These are phyloP conservation scores for Tinamus guttatus DNA, from an alignment of 2,113 vertebrate genomes.

Conservation along the genomic window DNA sequence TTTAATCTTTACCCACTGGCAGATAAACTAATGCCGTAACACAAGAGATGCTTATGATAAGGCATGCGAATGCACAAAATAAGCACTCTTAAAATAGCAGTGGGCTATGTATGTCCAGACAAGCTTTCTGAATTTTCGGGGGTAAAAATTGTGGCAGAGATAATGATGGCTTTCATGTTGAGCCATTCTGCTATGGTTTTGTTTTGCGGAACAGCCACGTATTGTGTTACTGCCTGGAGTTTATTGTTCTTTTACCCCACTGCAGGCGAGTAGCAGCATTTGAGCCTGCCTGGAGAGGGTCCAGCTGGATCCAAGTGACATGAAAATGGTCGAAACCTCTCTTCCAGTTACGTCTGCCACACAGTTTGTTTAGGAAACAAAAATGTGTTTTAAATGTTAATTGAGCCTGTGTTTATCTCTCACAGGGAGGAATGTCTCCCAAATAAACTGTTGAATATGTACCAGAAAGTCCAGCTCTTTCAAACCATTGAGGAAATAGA, in stretches of 20 bases:
- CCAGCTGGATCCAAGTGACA: slow-evolving; percentile 67
- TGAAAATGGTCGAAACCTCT: slow-evolving; percentile 33
- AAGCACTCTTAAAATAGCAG: neutral
- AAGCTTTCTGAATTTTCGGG: neutral
- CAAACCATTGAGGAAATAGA: neutral
- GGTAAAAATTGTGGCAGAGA: neutral
- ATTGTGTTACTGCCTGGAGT: slow-evolving; percentile 58
- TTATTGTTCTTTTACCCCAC: slow-evolving; percentile 72
- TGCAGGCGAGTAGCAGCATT: slow-evolving; percentile 62
- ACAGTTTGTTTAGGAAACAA: slow-evolving; percentile 60
- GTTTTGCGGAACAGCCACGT: slow-evolving; percentile 25
- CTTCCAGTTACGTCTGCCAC: slow-evolving; percentile 38
- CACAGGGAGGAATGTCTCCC: slow-evolving; percentile 47
- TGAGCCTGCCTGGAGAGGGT: slow-evolving; percentile 46
- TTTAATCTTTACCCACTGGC: neutral
- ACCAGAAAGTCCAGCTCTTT: neutral
- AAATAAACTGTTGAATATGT: neutral
- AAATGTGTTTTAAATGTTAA: slow-evolving; percentile 67
- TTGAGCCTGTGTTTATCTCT: slow-evolving; percentile 57
- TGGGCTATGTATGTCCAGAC: neutral
- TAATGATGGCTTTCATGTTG: slow-evolving; percentile 39
- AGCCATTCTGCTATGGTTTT: slow-evolving; percentile 29
- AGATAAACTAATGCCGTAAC: neutral
- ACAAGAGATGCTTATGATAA: neutral
- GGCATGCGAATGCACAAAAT: neutral